Conservation (phyloP, 2,888 invertebrate genomes). For the Watsonalla cultraria region DNA sequence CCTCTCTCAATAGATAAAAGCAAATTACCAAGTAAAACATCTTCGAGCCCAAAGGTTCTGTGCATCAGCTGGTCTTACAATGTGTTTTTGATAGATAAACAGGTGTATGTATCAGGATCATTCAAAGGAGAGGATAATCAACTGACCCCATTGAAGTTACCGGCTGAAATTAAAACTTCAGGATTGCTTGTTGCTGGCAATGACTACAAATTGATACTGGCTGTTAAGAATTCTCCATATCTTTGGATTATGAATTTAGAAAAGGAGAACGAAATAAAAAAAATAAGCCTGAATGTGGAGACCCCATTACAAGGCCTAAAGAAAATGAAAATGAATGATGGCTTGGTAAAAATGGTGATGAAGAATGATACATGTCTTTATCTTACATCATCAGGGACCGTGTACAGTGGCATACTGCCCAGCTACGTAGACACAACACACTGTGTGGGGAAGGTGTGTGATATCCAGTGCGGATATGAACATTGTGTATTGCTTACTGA, state of each 20-base stretch:
- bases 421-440: constrained; percentile 78
- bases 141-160: constrained; percentile 34
- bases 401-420: constrained; percentile 80
- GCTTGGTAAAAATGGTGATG: constrained; percentile 29
- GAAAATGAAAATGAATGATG: constrained; percentile 29
- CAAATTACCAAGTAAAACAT: constrained; percentile 16
- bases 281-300: constrained; percentile 36
- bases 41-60: constrained; percentile 26
- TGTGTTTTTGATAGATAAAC: constrained; percentile 37
- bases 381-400: constrained; percentile 44
- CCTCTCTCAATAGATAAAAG: constrained; percentile 14
- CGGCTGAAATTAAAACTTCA: constrained; percentile 25
- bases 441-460: constrained; percentile 72
- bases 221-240: constrained; percentile 28
- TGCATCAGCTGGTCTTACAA: constrained; percentile 65
- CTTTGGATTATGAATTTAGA: constrained; percentile 47
- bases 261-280: constrained; percentile 28
- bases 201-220: constrained; percentile 44
- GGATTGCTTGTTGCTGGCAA: constrained; percentile 46
- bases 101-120: constrained; percentile 50
- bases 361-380: constrained; percentile 41
- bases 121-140: constrained; percentile 42
- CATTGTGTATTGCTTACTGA: constrained; percentile 85
- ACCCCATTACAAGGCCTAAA: constrained; percentile 21
- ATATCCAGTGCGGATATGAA: constrained; percentile 88